phyloP scores from a whole-genome alignment of 2,113 vertebrate genomes.

The Choloepus hoffmanni region DNA sequence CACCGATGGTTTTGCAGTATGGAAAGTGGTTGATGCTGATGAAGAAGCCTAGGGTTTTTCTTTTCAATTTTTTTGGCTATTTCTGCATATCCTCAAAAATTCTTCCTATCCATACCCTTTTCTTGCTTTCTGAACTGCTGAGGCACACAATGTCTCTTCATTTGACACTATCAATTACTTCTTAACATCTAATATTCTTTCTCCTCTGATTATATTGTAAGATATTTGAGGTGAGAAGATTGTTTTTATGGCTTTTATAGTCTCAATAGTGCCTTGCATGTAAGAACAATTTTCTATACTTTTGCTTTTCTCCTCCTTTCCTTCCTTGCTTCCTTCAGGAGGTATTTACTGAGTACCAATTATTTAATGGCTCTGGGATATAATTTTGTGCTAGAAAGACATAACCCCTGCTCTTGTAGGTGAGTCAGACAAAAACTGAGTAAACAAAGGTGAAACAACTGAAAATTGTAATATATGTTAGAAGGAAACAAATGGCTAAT shows the following conservation, averaged over 20 bases:
- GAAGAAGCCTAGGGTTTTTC: background rate
- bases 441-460: background rate
- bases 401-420: background rate
- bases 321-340: background rate
- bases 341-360: background rate
- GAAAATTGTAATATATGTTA: background rate
- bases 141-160: background rate
- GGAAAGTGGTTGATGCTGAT: slow-evolving; percentile 38
- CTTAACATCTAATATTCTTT: background rate
- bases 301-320: background rate
- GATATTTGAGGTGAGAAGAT: background rate
- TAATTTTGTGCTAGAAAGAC: background rate
- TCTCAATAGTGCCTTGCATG: background rate
- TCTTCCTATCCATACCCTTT: background rate
- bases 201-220: background rate
- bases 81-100: background rate
- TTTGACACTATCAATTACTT: background rate
- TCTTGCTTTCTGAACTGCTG: background rate
- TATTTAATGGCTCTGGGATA: slow-evolving; percentile 22
- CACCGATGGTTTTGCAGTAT: slow-evolving; percentile 2
- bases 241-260: background rate
- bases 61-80: background rate
- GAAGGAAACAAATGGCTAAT: background rate
- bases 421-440: background rate
- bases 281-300: background rate